Evolutionary conservation across 1,140 invertebrate genomes (phyloP).

Genomic region (Riptortus pedestris): DNA sequence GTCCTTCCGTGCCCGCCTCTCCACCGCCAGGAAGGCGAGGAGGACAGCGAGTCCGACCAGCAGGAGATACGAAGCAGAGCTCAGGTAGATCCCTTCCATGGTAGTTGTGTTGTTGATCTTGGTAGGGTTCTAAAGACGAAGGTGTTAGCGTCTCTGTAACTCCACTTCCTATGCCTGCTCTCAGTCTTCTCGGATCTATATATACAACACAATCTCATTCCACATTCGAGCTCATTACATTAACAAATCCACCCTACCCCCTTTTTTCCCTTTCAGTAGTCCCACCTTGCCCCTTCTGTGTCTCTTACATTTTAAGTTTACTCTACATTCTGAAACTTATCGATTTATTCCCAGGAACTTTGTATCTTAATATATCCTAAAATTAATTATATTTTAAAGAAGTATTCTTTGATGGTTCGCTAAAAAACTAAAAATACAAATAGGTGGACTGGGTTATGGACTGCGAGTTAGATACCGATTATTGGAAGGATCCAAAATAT

Average conservation of each 20-base stretch:
- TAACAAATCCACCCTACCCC: constrained; percentile 23
- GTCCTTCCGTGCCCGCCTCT: neutral
- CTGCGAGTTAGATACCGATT: too few species aligned
- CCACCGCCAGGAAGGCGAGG: neutral
- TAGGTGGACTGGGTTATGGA: too few species aligned
- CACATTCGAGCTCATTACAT: constrained; percentile 25
- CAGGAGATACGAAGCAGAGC: constrained; percentile 27
- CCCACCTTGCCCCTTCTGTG: neutral
- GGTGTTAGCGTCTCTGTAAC: constrained; percentile 22
- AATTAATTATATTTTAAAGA: too few species aligned
- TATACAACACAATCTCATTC: constrained; percentile 12
- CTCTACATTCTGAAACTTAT: too few species aligned
- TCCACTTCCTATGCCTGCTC: constrained; percentile 26
- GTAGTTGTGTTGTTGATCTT: too few species aligned
- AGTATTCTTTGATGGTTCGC: too few species aligned
- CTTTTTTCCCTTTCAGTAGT: constrained; percentile 27
- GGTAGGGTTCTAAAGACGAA: too few species aligned
- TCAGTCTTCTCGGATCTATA: constrained; percentile 22
- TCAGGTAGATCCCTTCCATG: constrained; percentile 25
- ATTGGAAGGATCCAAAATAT: too few species aligned
- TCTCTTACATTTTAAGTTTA: neutral
- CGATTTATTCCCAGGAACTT: too few species aligned
- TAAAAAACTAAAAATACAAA: too few species aligned
- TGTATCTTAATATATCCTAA: too few species aligned
- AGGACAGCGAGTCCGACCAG: constrained; percentile 17